These are phyloP conservation scores for Drosophila kohkoa DNA, from an alignment of 1,140 invertebrate genomes.

Conservation along the genomic window DNA sequence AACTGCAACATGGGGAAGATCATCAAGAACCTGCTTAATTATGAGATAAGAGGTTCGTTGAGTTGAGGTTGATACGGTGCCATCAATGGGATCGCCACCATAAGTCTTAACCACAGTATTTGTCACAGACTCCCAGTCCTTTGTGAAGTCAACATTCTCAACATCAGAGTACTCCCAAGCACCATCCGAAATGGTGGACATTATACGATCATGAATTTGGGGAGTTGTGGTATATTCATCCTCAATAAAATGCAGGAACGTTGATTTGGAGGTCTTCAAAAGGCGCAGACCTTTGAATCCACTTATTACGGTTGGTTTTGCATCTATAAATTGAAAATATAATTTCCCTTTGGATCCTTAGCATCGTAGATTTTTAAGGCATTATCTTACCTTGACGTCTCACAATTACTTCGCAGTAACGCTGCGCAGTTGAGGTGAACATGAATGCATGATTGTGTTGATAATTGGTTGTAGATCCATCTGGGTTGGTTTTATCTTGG, in stretches of 20 bases:
- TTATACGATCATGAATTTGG: conserved; percentile 90
- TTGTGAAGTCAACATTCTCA: conserved; percentile 88
- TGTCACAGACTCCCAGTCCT: conserved; percentile 88
- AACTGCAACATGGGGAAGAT: conserved; percentile 87
- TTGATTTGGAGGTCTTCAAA: conserved; percentile 91
- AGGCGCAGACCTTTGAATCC: conserved; percentile 89
- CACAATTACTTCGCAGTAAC: conserved; percentile 88
- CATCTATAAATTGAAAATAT: conserved; percentile 39
- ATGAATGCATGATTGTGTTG: conserved; percentile 91
- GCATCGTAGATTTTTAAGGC: no score
- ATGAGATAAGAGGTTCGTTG: conserved; percentile 90
- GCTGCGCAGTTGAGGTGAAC: conserved; percentile 87
- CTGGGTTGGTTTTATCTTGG: conserved; percentile 74
- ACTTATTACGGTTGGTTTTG: conserved; percentile 86
- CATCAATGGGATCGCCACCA: conserved; percentile 88
- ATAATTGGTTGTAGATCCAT: conserved; percentile 75
- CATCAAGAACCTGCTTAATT: conserved; percentile 88
- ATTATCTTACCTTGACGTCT: conserved; percentile 87
- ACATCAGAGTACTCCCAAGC: conserved; percentile 90
- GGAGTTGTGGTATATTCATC: conserved; percentile 90
- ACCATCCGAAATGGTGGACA: conserved; percentile 89
- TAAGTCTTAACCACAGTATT: conserved; percentile 90
- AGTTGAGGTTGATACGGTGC: conserved; percentile 90
- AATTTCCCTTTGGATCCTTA: background rate
- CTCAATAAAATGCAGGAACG: conserved; percentile 90